A percentile compares a stretch with the other conserved stretches of the same genome.
phyloP scores from a whole-genome alignment of 2,113 vertebrate genomes.

The Mormoops blainvillei region DNA sequence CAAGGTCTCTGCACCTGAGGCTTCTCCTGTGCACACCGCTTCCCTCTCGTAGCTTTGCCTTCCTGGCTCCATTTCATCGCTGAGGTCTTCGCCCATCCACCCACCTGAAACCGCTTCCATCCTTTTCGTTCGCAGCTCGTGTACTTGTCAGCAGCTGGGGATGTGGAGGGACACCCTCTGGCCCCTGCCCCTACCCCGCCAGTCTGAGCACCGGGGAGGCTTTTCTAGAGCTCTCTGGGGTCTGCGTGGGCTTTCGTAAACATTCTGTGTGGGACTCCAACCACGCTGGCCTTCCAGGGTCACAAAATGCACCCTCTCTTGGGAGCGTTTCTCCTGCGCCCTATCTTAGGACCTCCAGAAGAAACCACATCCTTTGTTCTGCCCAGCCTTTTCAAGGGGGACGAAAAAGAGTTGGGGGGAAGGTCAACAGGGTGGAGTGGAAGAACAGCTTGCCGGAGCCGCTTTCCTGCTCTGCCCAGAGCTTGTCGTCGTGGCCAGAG shows the following conservation, averaged over 20 bases:
- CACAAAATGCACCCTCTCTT: not conserved
- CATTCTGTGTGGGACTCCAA: not conserved
- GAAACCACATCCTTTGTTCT: not conserved
- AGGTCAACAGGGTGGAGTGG: fast-evolving
- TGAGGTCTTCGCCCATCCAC: not conserved
- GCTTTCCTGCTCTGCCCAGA: not conserved
- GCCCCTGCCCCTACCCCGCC: fast-evolving
- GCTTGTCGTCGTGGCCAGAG: not conserved
- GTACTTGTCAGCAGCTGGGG: fast-evolving
- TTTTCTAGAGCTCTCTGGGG: not conserved
- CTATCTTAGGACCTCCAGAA: not conserved
- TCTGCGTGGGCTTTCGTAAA: not conserved
- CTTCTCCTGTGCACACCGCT: fast-evolving
- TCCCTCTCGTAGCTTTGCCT: not conserved
- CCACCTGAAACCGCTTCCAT: not conserved
- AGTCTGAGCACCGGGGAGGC: no score
- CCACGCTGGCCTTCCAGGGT: not conserved
- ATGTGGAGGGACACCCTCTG: not conserved
- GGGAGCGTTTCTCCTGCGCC: not conserved
- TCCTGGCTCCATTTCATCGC: not conserved
- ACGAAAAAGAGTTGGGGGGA: not conserved
- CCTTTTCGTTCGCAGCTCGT: fast-evolving
- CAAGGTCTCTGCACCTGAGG: not conserved
- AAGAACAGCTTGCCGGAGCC: not conserved
- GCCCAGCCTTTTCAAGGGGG: not conserved